Evolutionary conservation across 1,140 invertebrate species (phyloP).

Genomic region (Pseudomyrmex flavicornis): DNA sequence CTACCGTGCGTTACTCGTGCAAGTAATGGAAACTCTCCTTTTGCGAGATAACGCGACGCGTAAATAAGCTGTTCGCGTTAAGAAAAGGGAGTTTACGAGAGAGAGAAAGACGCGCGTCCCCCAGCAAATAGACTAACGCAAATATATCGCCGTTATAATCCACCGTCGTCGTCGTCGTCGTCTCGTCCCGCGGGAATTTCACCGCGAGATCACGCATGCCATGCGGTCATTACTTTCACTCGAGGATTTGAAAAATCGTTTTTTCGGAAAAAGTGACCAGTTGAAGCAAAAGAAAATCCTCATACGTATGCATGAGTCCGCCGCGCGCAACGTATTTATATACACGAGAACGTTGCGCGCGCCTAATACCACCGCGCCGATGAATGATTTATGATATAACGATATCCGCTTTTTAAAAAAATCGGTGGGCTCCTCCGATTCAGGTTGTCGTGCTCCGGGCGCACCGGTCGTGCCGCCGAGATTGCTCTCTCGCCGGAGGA

Average conservation of each 20-base stretch:
- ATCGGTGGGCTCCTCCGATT: constrained; percentile 41
- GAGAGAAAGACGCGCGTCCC: background rate
- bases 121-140: constrained; percentile 13
- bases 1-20: constrained; percentile 10
- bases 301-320: constrained; percentile 67
- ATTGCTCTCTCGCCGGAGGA: constrained; percentile 70
- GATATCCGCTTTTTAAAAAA: constrained; percentile 68
- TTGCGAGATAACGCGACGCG: constrained; percentile 42
- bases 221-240: constrained; percentile 15
- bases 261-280: background rate
- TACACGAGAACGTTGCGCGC: background rate
- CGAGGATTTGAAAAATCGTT: constrained; percentile 8
- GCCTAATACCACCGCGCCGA: constrained; percentile 67
- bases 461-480: constrained; percentile 58
- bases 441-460: constrained; percentile 61
- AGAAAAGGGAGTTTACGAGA: constrained; percentile 50
- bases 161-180: background rate
- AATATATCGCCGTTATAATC: constrained; percentile 17
- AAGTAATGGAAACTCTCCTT: constrained; percentile 67
- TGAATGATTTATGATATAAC: constrained; percentile 73
- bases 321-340: background rate
- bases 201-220: background rate
- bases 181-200: background rate
- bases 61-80: constrained; percentile 47
- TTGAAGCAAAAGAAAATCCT: background rate